Evolutionary conservation across 1,140 invertebrate species (phyloP), one percentile per base, ranked within the genome.

Genomic region (Oryctes rhinoceros): DNA sequence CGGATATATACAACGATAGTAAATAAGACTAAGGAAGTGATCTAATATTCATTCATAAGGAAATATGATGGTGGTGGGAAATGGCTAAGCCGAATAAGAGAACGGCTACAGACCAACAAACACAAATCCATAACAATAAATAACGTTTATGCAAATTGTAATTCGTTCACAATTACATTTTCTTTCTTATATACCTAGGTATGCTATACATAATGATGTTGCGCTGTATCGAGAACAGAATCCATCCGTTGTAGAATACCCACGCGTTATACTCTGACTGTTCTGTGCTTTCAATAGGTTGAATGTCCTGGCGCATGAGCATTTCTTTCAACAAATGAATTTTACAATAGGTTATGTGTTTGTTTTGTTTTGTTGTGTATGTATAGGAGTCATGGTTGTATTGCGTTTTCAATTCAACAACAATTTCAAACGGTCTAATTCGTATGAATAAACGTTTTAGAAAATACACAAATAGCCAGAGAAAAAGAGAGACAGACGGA

Each of bases 91-190:
- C 11, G 67, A 74, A 74, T 15, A 24, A 24, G 67, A 76, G 20
- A 44, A 47, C 65, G 75, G 37, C 39, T 47, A 0, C 15, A 5
- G 18, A 47, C n/a, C 18, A 47, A 37, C 37, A 76, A 76, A 59
- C n/a, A 78, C 48, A 49, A 59, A 30, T 62, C 15, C 65, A 76
- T 80, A 80, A 80, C 79, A 80, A 80, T 80, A 78, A 76, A 80
- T 48, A 81, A 80, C 77, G 65, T 81, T 81, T 78, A 81, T 81
- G 80, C 78, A 81, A 81, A 79, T 79, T 80, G 79, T 80, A 80
- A 79, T 81, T 81, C 78, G 44, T 76, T 81, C 49, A 79, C 78
- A 81, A 79, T 81, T 81, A 79, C 80, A 81, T 79, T 79, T 76
- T 74, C 47, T 81, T 71, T 37, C 65, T 71, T 71, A 71, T 37